A percentile compares a stretch with the other conserved stretches of the same genome.
phyloP scores from a whole-genome alignment of 2,888 invertebrate species.

The Diaprepes abbreviatus region DNA sequence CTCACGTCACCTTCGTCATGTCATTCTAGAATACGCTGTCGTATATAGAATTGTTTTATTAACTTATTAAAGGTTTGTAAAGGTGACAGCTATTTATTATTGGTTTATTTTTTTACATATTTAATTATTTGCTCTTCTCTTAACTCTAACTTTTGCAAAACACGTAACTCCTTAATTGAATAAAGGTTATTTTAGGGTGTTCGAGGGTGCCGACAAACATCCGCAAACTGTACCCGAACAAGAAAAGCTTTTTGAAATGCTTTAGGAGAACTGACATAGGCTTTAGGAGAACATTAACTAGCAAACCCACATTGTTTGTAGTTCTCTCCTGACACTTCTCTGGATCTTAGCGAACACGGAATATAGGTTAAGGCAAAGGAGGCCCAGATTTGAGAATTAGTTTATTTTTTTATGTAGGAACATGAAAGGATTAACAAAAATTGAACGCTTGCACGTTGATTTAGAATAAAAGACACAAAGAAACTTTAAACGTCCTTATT shows the following conservation, averaged over 20 bases:
- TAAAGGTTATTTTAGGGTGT: constrained; percentile 22
- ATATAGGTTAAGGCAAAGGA: background rate
- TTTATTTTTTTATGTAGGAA: background rate
- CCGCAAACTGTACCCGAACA: constrained; percentile 14
- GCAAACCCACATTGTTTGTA: constrained; percentile 34
- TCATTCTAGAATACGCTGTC: too few species aligned
- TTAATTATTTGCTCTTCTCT: too few species aligned
- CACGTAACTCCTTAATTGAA: constrained; percentile 11
- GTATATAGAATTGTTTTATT: too few species aligned
- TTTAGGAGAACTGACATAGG: constrained; percentile 26
- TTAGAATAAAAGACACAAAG: too few species aligned
- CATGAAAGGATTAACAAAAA: too few species aligned
- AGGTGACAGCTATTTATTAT: too few species aligned
- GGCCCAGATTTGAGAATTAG: background rate
- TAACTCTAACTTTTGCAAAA: constrained; percentile 1
- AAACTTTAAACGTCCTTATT: too few species aligned
- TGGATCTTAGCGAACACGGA: constrained; percentile 1
- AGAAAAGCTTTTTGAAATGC: constrained; percentile 13
- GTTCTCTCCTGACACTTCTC: constrained; percentile 22
- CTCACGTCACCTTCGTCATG: too few species aligned
- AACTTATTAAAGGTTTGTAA: too few species aligned
- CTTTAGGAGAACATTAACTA: constrained; percentile 31
- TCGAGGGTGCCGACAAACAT: constrained; percentile 14
- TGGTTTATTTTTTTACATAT: too few species aligned
- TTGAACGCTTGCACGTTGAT: too few species aligned